Base-by-base conservation (phyloP, 2,113 vertebrate species). In the Scopus umbretta region DNA sequence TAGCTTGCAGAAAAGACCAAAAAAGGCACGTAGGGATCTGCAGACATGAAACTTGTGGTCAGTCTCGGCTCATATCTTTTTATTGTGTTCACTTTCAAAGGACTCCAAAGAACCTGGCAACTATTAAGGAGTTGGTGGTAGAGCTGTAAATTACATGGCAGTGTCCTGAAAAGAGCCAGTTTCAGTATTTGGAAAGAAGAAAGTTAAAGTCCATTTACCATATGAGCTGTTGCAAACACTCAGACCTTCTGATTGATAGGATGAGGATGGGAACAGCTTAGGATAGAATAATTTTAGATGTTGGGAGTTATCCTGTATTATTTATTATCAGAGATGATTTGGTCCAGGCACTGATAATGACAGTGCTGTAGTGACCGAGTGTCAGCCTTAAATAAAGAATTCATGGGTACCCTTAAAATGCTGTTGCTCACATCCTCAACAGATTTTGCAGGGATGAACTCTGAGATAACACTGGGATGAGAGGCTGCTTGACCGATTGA, bases 61-160 rank as follows among this genome's bases (percentile, higher is more conserved):
- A 92, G 93, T 68, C 78, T 96, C 47, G 11, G 88, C 84, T 96
- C 88, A 5, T 78, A 88, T 86, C 83, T 96, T 94, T 96, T 95
- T 94, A 94, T 89, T 75, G 92, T 91, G 80, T 63, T 97, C 68
- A 50, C 56, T 97, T 96, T 96, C 83, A 95, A 95, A 95, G 80
- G 58, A 76, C 86, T 93, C 84, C 88, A 75, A 68, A 97, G 94
- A 91, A 86, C 75, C 75, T 97, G 95, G 95, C 86, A 94, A 53
- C 79, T 89, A 74, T 84, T 82, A 84, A 72, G 36, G 86, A 92
- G 42, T 8, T 92, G 79, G 72, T 91, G 94, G 76, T 67, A 78
- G 72, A 89, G 63, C 91, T 95, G 94, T 95, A 95, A 95, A 94
- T 97, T 90, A 92, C 72, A 55, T 32, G 92, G 55, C 84, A 76